phyloP scores from a whole-genome alignment of 1,140 invertebrate species.

The Elymnias hypermnestra region DNA sequence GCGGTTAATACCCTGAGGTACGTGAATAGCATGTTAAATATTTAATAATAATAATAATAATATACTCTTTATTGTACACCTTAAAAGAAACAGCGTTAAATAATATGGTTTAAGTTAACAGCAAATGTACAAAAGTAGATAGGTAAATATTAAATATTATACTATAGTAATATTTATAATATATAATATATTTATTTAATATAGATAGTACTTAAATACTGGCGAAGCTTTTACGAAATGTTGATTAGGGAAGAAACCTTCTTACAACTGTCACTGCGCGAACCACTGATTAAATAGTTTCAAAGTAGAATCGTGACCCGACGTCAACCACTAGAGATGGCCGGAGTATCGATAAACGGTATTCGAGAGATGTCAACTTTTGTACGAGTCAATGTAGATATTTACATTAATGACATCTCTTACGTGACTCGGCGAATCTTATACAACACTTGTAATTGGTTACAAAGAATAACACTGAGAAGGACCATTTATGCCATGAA shows the following conservation, averaged over 20 bases:
- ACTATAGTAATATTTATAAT: neutral
- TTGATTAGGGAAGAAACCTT: conserved; percentile 2
- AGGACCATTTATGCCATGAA: neutral
- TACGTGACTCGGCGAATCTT: conserved; percentile 8
- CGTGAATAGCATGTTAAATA: too few relatives aligned
- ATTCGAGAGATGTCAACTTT: conserved; percentile 13
- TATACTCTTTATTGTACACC: too few relatives aligned
- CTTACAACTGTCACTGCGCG: conserved; percentile 46
- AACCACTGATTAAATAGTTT: conserved; percentile 50
- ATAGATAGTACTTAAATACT: neutral
- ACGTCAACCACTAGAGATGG: conserved; percentile 42
- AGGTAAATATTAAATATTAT: neutral
- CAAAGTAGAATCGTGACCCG: conserved; percentile 47
- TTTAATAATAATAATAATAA: too few relatives aligned
- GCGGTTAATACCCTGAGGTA: too few relatives aligned
- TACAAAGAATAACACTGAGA: conserved; percentile 1
- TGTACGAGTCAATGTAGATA: conserved; percentile 14
- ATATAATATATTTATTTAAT: too few relatives aligned
- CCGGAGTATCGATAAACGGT: conserved; percentile 29
- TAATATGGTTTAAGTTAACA: too few relatives aligned
- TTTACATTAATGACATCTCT: conserved; percentile 8
- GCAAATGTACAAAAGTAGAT: too few relatives aligned
- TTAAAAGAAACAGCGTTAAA: too few relatives aligned
- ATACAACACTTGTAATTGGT: neutral
- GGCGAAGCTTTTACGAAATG: neutral